Evolutionary conservation across 2,113 vertebrate genomes (phyloP).

Genomic region (Scomber scombrus): DNA sequence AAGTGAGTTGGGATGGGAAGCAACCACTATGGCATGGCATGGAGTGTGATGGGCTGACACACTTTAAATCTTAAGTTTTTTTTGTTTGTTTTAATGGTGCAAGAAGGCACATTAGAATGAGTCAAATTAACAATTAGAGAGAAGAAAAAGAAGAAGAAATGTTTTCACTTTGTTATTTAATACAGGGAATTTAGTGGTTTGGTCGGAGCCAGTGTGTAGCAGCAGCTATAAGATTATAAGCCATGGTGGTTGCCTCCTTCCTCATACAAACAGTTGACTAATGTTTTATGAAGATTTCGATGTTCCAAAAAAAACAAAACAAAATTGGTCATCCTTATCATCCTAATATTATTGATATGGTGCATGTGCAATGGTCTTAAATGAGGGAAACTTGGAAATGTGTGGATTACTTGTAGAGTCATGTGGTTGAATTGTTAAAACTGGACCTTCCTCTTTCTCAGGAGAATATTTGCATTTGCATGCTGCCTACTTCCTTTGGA

Average conservation of each 20-base stretch:
- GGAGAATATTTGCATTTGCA: conserved; percentile 63
- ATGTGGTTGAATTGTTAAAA: conserved; percentile 39
- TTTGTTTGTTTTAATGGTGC: background rate
- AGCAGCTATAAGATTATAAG: background rate
- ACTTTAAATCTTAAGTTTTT: background rate
- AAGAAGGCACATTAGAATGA: background rate
- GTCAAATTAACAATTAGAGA: too few relatives aligned
- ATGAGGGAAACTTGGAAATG: conserved; percentile 13
- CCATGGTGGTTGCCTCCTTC: conserved; percentile 22
- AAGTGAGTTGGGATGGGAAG: background rate
- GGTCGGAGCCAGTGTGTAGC: conserved; percentile 5
- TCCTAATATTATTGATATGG: background rate
- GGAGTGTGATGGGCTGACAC: background rate
- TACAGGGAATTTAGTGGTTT: background rate
- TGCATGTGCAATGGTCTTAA: conserved; percentile 55
- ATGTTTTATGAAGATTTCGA: conserved; percentile 33
- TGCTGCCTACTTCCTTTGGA: conserved; percentile 45
- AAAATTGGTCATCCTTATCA: background rate
- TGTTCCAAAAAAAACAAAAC: conserved; percentile 5
- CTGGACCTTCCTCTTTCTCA: conserved; percentile 77
- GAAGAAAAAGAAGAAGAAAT: background rate
- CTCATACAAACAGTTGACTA: conserved; percentile 14
- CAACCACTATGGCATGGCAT: background rate
- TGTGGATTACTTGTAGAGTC: conserved; percentile 18
- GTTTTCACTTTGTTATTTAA: background rate